Percentiles rank a stretch among this genome's conserved stretches.
Evolutionary conservation across 2,797 vertebrate species (phyloP).

Genomic region (Gallinago nigripennis): DNA sequence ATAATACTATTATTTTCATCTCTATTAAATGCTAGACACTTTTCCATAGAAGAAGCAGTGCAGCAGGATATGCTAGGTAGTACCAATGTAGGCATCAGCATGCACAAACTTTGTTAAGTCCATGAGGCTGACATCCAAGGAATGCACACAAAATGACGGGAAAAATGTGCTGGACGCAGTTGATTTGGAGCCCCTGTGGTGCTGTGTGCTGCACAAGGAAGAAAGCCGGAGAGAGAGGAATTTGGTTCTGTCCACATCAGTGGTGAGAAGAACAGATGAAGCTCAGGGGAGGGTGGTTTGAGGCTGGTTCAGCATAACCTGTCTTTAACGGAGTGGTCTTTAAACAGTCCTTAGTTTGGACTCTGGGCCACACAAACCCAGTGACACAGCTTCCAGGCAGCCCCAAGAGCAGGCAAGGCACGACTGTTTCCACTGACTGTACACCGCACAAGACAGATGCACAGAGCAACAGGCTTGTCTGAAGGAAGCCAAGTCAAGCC

Average conservation of each 20-base stretch:
- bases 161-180: constrained; percentile 46
- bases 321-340: not conserved
- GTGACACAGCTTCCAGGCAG: not conserved
- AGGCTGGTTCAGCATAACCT: not conserved
- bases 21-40: not conserved
- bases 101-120: not conserved
- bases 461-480: not conserved
- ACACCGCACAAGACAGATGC: not conserved
- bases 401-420: not conserved
- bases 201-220: not conserved
- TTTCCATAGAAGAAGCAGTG: not conserved
- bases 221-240: not conserved
- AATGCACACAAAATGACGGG: constrained; percentile 39
- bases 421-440: not conserved
- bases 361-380: not conserved
- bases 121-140: constrained; percentile 8
- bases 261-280: not conserved
- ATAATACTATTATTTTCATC: not conserved
- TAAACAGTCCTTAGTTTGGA: not conserved
- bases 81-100: not conserved
- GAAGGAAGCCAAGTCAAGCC: not conserved
- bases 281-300: not conserved
- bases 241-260: not conserved
- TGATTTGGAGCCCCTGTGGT: constrained; percentile 33
- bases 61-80: not conserved